Evolutionary conservation across 2,888 invertebrate species (phyloP), one percentile per base, ranked within the genome.

Genomic region (Athetis lepigone): DNA sequence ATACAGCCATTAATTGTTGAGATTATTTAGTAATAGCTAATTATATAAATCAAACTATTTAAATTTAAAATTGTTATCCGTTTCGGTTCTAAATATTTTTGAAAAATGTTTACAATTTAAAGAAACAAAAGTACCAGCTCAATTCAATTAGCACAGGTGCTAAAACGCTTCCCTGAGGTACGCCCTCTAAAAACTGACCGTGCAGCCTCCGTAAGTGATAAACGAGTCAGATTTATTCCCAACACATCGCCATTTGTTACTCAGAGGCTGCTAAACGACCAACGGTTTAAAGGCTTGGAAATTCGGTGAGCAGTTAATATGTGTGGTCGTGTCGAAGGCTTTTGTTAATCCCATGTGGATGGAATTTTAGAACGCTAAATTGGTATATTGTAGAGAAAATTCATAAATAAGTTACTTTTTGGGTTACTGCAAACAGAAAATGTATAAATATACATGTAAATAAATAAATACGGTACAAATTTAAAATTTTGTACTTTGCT

Each of bases 151-250:
- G 23, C 45, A 57, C 79, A 85, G 86, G 86, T 83, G 87, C 80
- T 79, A 86, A 86, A 80, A 81, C 57, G 57, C 58, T 60, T 87
- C 85, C 86, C 87, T 69, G 78, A 81, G 86, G 87, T 80, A 85
- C 75, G 77, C 83, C 60, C 63, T 62, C 84, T 81, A 78, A 83
- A 81, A 77, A 66, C 77, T 83, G 79, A 82, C 82, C 80, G 75
- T 79, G 77, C 46, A 67, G 76, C 59, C 86, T 88, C 83, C 82
- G 80, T 79, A 85, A 86, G 91, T 92, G 92, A 92, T 93, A 92
- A 92, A 89, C 84, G 88, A 76, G 65, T 57, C 79, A 88, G 89
- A 93, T 93, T 93, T 92, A 93, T 92, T 84, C 82, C 64, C 78
- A 75, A 78, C 88, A 79, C 85, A 82, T 75, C 61, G 81, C 84